phyloP scores from a whole-genome alignment of 1,140 invertebrate species.

The Drosophila nikananu region DNA sequence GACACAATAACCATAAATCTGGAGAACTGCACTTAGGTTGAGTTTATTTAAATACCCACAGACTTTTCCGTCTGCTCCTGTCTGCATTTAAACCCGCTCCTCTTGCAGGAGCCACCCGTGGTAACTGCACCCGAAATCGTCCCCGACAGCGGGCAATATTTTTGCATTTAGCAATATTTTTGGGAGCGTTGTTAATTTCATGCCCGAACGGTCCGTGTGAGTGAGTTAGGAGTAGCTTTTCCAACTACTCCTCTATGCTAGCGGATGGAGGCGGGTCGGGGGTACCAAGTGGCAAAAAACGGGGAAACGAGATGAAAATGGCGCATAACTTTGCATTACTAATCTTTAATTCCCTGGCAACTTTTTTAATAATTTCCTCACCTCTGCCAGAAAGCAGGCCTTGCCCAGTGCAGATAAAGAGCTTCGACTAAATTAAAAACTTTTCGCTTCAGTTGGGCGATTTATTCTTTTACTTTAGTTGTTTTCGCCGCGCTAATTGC shows the following conservation, averaged over 20 bases:
- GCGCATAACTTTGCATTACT: constrained; percentile 76
- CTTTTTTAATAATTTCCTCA: constrained; percentile 76
- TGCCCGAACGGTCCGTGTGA: constrained; percentile 61
- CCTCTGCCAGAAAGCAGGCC: constrained; percentile 34
- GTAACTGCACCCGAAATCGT: constrained; percentile 29
- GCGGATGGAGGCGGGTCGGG: neutral
- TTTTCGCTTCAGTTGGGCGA: constrained; percentile 52
- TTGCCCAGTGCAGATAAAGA: constrained; percentile 67
- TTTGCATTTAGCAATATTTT: constrained; percentile 80
- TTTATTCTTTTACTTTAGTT: constrained; percentile 35
- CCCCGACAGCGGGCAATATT: constrained; percentile 58
- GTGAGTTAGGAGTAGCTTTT: constrained; percentile 39
- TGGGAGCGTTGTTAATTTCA: constrained; percentile 78
- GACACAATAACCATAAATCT: constrained; percentile 67
- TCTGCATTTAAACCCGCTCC: neutral
- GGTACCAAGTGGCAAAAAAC: neutral
- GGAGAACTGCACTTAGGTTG: constrained; percentile 34
- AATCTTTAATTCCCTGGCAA: constrained; percentile 62
- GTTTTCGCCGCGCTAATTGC: constrained; percentile 62
- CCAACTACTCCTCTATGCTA: constrained; percentile 1
- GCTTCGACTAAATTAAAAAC: constrained; percentile 79
- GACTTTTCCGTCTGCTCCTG: constrained; percentile 42
- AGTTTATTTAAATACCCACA: constrained; percentile 67
- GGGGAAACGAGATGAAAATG: constrained; percentile 57
- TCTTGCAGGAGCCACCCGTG: constrained; percentile 8